Evolutionary conservation across 2,888 invertebrate species (phyloP).

Genomic region (Dryococelus australis): DNA sequence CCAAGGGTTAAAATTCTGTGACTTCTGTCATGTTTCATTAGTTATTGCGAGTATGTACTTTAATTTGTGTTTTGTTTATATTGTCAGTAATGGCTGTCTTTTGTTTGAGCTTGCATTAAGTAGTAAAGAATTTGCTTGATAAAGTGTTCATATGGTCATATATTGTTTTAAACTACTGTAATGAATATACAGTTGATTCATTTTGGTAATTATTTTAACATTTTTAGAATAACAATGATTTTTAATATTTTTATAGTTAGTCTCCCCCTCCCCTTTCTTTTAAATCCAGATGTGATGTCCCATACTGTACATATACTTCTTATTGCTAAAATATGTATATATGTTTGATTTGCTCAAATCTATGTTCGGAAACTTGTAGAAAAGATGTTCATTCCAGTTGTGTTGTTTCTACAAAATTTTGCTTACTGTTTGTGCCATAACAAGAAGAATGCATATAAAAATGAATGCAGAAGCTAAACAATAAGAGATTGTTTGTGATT

Average conservation of each 20-base stretch:
- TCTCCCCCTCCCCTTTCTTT: neutral
- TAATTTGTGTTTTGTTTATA: too few species aligned
- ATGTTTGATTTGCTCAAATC: neutral
- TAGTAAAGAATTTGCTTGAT: neutral
- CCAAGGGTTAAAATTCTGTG: too few species aligned
- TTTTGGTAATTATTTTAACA: neutral
- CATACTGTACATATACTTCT: neutral
- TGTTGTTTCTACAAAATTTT: conserved; percentile 5
- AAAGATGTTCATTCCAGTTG: neutral
- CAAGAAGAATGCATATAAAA: neutral
- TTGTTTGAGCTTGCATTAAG: too few species aligned
- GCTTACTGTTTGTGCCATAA: neutral
- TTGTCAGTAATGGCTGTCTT: too few species aligned
- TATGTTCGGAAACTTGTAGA: neutral
- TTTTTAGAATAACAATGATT: neutral
- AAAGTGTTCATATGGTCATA: neutral
- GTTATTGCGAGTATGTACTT: too few species aligned
- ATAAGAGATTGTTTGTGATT: neutral
- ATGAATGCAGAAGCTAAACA: neutral
- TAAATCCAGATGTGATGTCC: neutral
- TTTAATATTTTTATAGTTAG: neutral
- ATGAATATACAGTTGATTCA: neutral
- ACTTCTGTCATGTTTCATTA: too few species aligned
- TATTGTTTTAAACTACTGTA: neutral
- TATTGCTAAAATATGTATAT: neutral